Evolutionary conservation across 2,888 invertebrate genomes (phyloP), one percentile per base, ranked within the genome.

Genomic region (Polyploca ridens): DNA sequence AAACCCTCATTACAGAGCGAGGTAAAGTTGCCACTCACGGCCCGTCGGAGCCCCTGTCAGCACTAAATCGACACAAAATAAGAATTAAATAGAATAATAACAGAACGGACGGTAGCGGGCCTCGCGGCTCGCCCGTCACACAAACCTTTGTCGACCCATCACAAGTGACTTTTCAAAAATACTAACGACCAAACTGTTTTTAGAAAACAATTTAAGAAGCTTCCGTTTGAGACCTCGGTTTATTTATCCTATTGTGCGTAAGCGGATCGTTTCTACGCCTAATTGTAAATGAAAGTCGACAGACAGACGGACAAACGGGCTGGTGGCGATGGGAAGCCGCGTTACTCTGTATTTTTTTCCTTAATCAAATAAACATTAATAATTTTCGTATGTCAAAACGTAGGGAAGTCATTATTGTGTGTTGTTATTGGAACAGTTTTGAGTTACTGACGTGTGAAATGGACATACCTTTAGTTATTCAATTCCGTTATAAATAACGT

Each of bases 191-290:
- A 65, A 76, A 83, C 84, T 91, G 93, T 92, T 93, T 91, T 90
- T 90, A 89, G 86, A 91, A 93, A 93, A 93, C 91, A 92, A 86
- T 90, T 88, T 88, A 88, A 90, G 88, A 88, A 84, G 93, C 92
- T 93, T 90, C 93, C 93, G 92, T 92, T 91, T 89, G 78, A 75
- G 77, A 69, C 74, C 75, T 73, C 74, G 82, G 88, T 91, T 90
- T 90, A 89, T 88, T 89, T 88, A 87, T 79, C 77, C 85, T 75
- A 90, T 92, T 92, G 92, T 91, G 80, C 74, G 74, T 84, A 85
- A 88, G 84, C 89, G 88, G 88, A 91, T 90, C 90, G 88, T 68
- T 82, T 83, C 84, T 75, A 76, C 78, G 82, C 77, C 89, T 91
- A 90, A 91, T 91, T 90, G 91, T 91, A 73, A 67, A 70, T 70